These are phyloP conservation scores for Pocillopora grandis DNA, from an alignment of 92 coral and sea anemone species.

Conservation along the genomic window DNA sequence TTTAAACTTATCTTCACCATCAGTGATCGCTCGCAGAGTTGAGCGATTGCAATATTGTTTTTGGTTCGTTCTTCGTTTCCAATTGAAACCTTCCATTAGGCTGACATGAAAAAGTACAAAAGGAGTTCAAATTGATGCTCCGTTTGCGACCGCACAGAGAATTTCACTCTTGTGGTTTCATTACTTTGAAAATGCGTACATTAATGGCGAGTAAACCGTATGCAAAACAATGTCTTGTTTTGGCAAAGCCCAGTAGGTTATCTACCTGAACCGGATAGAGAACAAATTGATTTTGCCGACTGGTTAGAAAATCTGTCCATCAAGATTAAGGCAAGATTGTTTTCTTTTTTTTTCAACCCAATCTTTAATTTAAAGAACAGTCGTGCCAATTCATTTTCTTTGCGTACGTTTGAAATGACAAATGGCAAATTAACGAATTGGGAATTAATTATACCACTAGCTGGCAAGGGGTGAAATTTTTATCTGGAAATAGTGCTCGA, in stretches of 20 bases:
- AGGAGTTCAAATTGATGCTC: background rate
- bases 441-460: background rate
- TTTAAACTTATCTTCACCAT: background rate
- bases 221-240: conserved; percentile 13
- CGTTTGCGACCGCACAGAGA: background rate
- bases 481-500: background rate
- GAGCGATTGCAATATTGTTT: background rate
- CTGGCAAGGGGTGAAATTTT: background rate
- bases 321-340: background rate
- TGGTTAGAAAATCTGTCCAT: background rate
- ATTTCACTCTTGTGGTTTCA: conserved; percentile 21
- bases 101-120: background rate
- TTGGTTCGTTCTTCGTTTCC: background rate
- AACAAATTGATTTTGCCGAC: conserved; percentile 5
- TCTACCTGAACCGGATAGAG: background rate
- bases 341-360: background rate
- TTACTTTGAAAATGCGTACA: conserved; percentile 7
- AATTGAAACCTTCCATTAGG: background rate
- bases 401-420: background rate
- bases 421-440: background rate
- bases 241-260: conserved; percentile 11
- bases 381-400: background rate
- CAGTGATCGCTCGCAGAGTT: background rate
- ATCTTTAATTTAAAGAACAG: background rate
- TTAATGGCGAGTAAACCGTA: conserved; percentile 22